These are phyloP conservation scores for Scortum barcoo DNA, from an alignment of 2,113 vertebrate genomes.

Conservation along the genomic window DNA sequence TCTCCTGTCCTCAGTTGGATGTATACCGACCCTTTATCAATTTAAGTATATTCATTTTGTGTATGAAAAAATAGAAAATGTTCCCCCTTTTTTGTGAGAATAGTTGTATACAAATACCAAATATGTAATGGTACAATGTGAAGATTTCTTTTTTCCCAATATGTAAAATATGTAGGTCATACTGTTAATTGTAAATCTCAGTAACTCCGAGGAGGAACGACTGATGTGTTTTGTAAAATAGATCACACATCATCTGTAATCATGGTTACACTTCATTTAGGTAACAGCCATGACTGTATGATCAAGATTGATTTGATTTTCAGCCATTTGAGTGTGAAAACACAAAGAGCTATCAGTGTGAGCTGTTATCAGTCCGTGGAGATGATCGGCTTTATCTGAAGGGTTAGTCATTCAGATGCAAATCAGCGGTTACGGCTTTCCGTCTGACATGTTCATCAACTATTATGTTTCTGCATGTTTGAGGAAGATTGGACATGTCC, in stretches of 20 bases:
- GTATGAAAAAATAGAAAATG: neutral
- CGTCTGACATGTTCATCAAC: neutral
- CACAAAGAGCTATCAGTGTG: constrained; percentile 14
- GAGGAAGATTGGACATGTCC: neutral
- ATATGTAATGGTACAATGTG: neutral
- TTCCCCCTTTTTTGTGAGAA: neutral
- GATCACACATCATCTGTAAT: neutral
- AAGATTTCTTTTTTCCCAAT: neutral
- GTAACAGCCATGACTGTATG: too few relatives aligned
- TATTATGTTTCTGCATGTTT: constrained; percentile 19
- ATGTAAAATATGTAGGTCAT: neutral
- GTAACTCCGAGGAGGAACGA: neutral
- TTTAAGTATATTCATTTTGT: neutral
- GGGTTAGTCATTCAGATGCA: constrained; percentile 36
- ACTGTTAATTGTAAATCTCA: neutral
- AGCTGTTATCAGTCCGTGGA: constrained; percentile 15
- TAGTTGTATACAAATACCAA: neutral
- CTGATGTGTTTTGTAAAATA: neutral
- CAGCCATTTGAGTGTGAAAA: constrained; percentile 31
- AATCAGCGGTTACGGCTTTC: constrained; percentile 4
- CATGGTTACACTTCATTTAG: neutral
- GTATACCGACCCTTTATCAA: neutral
- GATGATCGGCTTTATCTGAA: constrained; percentile 26
- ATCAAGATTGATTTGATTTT: constrained; percentile 18
- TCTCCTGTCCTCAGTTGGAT: neutral